Evolutionary conservation across 64 coral and sea anemone species (phyloP).

Genomic region (Montipora sp.): DNA sequence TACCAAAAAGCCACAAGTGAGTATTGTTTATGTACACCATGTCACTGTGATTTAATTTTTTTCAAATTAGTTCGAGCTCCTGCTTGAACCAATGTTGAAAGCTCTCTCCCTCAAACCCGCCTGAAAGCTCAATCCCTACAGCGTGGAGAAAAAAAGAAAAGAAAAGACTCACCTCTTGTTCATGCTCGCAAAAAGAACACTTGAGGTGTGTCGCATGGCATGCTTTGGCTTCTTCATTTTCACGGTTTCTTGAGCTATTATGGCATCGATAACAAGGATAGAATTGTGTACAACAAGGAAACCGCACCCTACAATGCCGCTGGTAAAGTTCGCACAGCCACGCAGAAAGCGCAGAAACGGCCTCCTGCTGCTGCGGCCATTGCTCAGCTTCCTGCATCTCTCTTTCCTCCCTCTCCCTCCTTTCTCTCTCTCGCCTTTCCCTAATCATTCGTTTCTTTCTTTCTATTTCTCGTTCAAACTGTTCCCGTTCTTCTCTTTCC

Average conservation of each 20-base stretch:
- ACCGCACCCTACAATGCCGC: conserved; percentile 52
- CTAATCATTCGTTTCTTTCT: conserved; percentile 24
- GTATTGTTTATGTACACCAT: no score
- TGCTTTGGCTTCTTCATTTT: conserved; percentile 31
- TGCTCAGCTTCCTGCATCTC: conserved; percentile 1
- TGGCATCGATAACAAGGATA: conserved; percentile 79
- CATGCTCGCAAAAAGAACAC: conserved; percentile 30
- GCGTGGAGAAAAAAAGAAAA: no score
- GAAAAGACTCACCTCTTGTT: conserved; percentile 54
- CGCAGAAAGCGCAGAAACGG: background rate
- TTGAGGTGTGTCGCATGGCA: conserved; percentile 36
- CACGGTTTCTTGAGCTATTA: conserved; percentile 41
- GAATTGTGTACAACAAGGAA: conserved; percentile 67
- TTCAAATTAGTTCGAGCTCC: no score
- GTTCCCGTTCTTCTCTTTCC: conserved; percentile 25
- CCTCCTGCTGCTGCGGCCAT: conserved; percentile 12
- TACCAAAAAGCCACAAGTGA: no score
- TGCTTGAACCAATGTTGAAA: no score
- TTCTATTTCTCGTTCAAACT: conserved; percentile 29
- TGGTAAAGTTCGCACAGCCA: conserved; percentile 65
- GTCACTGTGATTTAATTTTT: no score
- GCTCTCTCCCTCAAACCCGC: no score
- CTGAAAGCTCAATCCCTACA: no score
- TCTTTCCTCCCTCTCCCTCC: conserved; percentile 8
- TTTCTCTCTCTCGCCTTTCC: conserved; percentile 12